Evolutionary conservation across 2,888 invertebrate genomes (phyloP), one percentile per base, ranked within the genome.

Genomic region (Amphiduros pacificus): DNA sequence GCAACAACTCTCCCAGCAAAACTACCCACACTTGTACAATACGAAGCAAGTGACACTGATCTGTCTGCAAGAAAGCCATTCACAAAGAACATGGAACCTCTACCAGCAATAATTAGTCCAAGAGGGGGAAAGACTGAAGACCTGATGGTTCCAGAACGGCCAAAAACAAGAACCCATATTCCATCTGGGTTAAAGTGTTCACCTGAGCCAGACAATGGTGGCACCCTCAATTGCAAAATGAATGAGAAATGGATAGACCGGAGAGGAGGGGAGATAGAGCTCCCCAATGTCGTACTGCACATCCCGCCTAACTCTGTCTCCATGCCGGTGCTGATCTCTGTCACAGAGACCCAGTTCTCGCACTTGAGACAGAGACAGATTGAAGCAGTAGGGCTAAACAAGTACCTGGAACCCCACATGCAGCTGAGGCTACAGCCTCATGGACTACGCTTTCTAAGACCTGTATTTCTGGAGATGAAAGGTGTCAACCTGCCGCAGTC

Each of bases 221-320:
- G 32, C 24, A 28, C 49, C 2, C 32, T 58, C 11, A 49, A 49
- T 22, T 44, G 48, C 14, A 29, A 48, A 22, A 36, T 58, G 50
- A 48, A 48, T 31, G 58, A 58, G 36, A 50, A 58, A 36, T 58
- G 58, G 58, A 58, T 58, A 26, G 58, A 51, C 24, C 29, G 50
- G 26, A 28, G 48, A 14, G 58, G 58, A 20, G 58, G 58, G 3
- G 50, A 58, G 2, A 51, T 58, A 2, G 49, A 58, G 17, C 27
- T 58, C n/a, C 48, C 32, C 5, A 50, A 50, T 29, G 31, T 58
- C 17, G 50, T 36, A 2, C 32, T 58, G 24, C 58, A 58, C 58
- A 51, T 58, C 17, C 58, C 58, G 22, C 50, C 58, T 2, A 58
- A 58, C 36, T 50, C 58, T n/a, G 58, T 58, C 17, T 32, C 28